Evolutionary conservation across 2,113 vertebrate species (phyloP).

Genomic region (Oceanites oceanicus): DNA sequence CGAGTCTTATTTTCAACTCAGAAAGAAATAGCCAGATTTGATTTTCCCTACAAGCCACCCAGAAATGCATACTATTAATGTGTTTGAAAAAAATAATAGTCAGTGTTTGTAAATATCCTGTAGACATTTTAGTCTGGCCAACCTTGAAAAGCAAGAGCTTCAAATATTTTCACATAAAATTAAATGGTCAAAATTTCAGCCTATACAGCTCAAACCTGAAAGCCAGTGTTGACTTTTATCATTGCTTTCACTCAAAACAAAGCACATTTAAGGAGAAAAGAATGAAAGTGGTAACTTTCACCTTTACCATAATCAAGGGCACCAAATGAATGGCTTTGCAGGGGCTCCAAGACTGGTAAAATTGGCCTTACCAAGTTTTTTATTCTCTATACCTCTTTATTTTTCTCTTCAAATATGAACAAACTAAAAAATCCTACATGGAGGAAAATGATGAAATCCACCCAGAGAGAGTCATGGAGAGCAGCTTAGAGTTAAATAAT

Average conservation of each 20-base stretch:
- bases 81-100: not conserved
- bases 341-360: slow-evolving; percentile 27
- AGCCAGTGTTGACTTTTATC: slow-evolving; percentile 14
- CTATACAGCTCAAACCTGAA: not conserved
- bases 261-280: not conserved
- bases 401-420: slow-evolving; percentile 54
- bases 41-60: not conserved
- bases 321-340: slow-evolving; percentile 32
- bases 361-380: not conserved
- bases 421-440: slow-evolving; percentile 49
- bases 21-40: not conserved
- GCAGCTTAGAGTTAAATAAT: slow-evolving; percentile 67
- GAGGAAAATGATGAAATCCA: slow-evolving; percentile 62
- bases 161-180: not conserved
- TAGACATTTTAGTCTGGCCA: not conserved
- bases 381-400: slow-evolving; percentile 20
- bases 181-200: not conserved
- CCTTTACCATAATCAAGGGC: slow-evolving; percentile 32
- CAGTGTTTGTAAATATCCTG: not conserved
- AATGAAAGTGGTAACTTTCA: not conserved
- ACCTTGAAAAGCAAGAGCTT: not conserved
- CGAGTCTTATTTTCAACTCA: not conserved
- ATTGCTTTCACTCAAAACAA: slow-evolving; percentile 31
- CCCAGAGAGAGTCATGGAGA: slow-evolving; percentile 62
- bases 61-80: not conserved